Base-by-base conservation (phyloP, 2,888 invertebrate species). In the Agrotis puta region DNA sequence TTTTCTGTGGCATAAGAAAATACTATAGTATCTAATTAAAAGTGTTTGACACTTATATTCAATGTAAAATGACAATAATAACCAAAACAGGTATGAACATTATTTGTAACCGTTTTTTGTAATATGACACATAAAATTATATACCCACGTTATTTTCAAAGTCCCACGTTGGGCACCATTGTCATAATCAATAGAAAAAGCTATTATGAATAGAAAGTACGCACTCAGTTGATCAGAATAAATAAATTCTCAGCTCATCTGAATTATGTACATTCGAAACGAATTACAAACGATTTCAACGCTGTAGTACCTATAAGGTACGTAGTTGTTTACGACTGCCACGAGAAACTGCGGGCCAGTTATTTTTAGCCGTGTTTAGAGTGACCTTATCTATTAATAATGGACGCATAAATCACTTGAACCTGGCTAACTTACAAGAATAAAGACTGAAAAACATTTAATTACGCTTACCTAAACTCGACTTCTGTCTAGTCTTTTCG, bases 301-400 rank as follows among this genome's bases (percentile, higher is more conserved):
- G 20, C 51, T 20, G 20, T 39, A 27, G 1, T 47, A 18, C 5
- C 33, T n/a, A 33, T 33, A 56, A 33, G 3, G 13, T 33, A 56
- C 33, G 14, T 6, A 20, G 24, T 33, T 66, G 57, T 74, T 66
- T 66, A 59, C 67, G 58, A 62, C 67, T 24, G 67, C 74, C 54
- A 75, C 61, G 33, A 69, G 47, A 48, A 18, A 20, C 48, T n/a
- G 48, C 18, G 43, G 48, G 13, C 9, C 0, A 13, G 24, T 39
- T 75, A 80, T 64, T 61, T 77, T 53, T 64, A 73, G 27, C 27
- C 14, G 16, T 22, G 16, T 43, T 13, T 54, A 50, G 11, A 33
- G 2, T n/a, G n/a, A 27, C 43, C 39, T 48, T 51, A 33, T 57
- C 33, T 56, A 22, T 61, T 59, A 59, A 50, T 51, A 72, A 45